A percentile compares a stretch with the other conserved stretches of the same genome.
Evolutionary conservation across 2,888 invertebrate species (phyloP).

Genomic region (Autographa gamma): DNA sequence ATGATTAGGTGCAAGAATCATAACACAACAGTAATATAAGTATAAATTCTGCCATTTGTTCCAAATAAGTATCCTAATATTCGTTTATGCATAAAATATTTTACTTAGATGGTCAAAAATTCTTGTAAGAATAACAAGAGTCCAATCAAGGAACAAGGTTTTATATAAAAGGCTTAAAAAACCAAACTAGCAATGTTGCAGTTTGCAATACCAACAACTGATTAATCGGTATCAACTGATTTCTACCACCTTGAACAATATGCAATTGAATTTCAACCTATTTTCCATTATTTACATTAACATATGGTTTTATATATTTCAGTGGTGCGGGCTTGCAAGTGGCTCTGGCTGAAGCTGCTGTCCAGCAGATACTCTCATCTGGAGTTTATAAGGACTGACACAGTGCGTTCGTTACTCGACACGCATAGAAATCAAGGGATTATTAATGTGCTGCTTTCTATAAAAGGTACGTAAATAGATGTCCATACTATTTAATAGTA

Average conservation of each 20-base stretch:
- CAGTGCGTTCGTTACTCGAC: constrained; percentile 91
- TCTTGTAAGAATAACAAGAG: too few species aligned
- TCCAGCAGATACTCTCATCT: constrained; percentile 89
- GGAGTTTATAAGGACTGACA: constrained; percentile 89
- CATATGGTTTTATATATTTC: constrained; percentile 56
- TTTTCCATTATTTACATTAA: not conserved
- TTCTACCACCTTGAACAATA: not conserved
- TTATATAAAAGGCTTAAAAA: too few species aligned
- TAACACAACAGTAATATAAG: too few species aligned
- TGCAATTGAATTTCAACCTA: not conserved
- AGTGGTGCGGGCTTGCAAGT: constrained; percentile 88
- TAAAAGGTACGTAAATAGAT: constrained; percentile 86
- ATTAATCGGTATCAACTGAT: not conserved
- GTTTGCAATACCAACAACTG: not conserved
- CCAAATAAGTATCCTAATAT: too few species aligned
- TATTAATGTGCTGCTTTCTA: constrained; percentile 91
- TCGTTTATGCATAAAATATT: too few species aligned
- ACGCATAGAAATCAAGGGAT: constrained; percentile 93
- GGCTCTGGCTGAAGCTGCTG: constrained; percentile 88
- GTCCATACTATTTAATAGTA: too few species aligned
- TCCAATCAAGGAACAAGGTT: too few species aligned
- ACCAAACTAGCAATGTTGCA: too few species aligned
- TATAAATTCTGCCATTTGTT: too few species aligned
- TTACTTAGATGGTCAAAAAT: too few species aligned
- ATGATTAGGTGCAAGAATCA: too few species aligned